phyloP scores from a whole-genome alignment of 2,888 invertebrate genomes.

The Cheilosia variabilis region DNA sequence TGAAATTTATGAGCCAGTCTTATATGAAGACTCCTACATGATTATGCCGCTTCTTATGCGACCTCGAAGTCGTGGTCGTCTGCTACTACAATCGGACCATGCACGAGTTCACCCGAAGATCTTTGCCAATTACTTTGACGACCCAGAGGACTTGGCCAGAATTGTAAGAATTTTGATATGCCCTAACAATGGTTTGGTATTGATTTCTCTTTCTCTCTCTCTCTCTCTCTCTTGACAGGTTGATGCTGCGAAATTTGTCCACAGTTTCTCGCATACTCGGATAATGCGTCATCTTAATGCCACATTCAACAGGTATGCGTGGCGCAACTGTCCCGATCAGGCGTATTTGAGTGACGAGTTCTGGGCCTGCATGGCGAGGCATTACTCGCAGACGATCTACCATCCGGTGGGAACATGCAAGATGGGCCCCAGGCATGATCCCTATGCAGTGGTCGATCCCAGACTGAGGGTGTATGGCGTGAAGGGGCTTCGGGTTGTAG shows the following conservation, averaged over 20 bases:
- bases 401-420: constrained; percentile 93
- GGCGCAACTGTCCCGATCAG: constrained; percentile 87
- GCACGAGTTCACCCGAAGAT: constrained; percentile 91
- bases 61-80: constrained; percentile 88
- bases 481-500: constrained; percentile 88
- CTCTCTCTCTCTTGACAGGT: constrained; percentile 84
- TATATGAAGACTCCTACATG: constrained; percentile 88
- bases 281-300: constrained; percentile 87
- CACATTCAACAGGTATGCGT: constrained; percentile 86
- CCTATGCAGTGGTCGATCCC: constrained; percentile 88
- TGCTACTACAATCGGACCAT: constrained; percentile 88
- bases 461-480: constrained; percentile 89
- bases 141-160: constrained; percentile 88
- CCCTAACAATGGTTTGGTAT: constrained; percentile 1
- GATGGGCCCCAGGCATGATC: constrained; percentile 88
- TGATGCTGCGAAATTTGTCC: constrained; percentile 90
- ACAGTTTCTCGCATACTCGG: constrained; percentile 86
- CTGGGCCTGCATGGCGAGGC: constrained; percentile 90
- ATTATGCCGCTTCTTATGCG: constrained; percentile 89
- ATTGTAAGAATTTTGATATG: constrained; percentile 85
- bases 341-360: constrained; percentile 89
- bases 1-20: constrained; percentile 88
- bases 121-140: constrained; percentile 92
- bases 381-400: constrained; percentile 91
- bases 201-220: constrained; percentile 29